phyloP scores from a whole-genome alignment of 2,113 vertebrate genomes.

The Micronisus gabar region DNA sequence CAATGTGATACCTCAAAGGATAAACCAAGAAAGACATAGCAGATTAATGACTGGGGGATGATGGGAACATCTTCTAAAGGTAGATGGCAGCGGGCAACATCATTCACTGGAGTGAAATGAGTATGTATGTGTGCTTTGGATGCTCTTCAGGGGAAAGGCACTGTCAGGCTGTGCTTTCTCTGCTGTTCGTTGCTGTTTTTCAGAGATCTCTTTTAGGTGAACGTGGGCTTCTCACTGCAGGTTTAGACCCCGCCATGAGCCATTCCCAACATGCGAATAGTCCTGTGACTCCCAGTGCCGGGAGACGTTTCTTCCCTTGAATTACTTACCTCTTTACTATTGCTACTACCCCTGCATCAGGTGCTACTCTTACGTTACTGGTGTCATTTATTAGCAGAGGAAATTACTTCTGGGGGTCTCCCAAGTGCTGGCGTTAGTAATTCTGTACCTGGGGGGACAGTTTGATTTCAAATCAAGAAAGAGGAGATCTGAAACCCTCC shows the following conservation, averaged over 20 bases:
- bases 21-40: neutral
- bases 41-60: neutral
- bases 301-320: neutral
- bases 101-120: neutral
- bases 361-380: neutral
- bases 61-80: neutral
- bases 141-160: neutral
- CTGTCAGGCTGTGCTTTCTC: neutral
- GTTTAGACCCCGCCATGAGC: neutral
- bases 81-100: neutral
- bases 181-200: neutral
- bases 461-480: neutral
- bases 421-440: neutral
- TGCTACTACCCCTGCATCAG: neutral
- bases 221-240: fast-evolving
- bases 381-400: neutral
- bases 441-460: neutral
- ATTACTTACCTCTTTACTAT: neutral
- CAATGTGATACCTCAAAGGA: neutral
- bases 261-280: neutral
- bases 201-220: neutral
- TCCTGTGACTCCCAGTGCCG: neutral
- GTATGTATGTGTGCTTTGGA: fast-evolving
- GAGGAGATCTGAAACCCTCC: neutral
- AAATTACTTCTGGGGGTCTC: neutral